Conservation (phyloP, 2,113 vertebrate species). For the Neogale vison region DNA sequence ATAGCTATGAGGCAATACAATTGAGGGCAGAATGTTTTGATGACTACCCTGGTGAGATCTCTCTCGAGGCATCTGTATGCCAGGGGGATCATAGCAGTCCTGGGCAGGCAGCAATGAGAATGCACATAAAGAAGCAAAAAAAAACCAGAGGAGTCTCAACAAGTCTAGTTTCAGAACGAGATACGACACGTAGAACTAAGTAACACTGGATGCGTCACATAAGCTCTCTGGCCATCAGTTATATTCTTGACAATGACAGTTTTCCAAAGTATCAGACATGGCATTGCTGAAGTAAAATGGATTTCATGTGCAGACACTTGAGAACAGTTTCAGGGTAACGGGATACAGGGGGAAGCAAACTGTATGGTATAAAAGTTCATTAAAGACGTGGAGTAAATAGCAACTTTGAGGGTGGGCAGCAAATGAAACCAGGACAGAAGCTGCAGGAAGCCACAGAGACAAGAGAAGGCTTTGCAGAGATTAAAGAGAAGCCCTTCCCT, state of each 20-base stretch:
- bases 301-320: not conserved
- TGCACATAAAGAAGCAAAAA: not conserved
- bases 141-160: not conserved
- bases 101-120: not conserved
- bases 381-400: not conserved
- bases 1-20: not conserved
- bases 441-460: not conserved
- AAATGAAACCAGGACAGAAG: not conserved
- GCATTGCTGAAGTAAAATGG: not conserved
- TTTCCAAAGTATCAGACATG: not conserved
- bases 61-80: not conserved
- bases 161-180: not conserved
- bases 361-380: not conserved
- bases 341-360: not conserved
- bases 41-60: not conserved
- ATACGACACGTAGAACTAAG: not conserved
- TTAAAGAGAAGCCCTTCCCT: not conserved
- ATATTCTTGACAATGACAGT: not conserved
- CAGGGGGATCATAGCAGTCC: not conserved
- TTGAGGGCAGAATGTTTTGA: not conserved
- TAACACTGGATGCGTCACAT: not conserved
- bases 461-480: not conserved
- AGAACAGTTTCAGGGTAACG: not conserved
- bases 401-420: not conserved
- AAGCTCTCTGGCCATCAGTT: not conserved